Evolutionary conservation across 2,888 invertebrate genomes (phyloP), one percentile per base, ranked within the genome.

Genomic region (Pocota personata): DNA sequence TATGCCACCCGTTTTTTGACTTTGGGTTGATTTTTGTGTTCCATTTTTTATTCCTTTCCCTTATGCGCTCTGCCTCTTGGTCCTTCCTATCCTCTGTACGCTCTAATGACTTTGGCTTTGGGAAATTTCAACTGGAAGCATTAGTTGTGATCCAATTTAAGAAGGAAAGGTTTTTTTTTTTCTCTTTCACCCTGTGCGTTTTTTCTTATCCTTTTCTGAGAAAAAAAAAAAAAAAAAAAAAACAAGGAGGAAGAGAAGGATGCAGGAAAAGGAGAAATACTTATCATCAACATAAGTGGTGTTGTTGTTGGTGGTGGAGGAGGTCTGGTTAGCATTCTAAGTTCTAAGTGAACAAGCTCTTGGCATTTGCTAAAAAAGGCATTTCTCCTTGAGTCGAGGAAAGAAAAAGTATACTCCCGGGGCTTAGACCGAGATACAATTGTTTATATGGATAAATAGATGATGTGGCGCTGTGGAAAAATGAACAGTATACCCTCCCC

Each of bases 111-210:
- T 83, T 73, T 73, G 78, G 83, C 78, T 83, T 83, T 83, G 67
- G 78, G 62, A 78, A 78, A 73, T 78, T 78, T 73, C 67, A 78
- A 78, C 73, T 78, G 83, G 67, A 83, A 73, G 78, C 78, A 83
- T 83, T 83, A 78, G 78, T 83, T 78, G 83, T 83, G 78, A 83
- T 83, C 83, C 83, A 78, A 83, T 83, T 83, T 78, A 67, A 78
- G 78, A 78, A 72, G 72, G 72, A 83, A 83, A 55, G 60, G 43
- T 40, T 64, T 66, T 32, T 62, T 60, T 48, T 37, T 24, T 43
- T 24, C 50, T 48, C 24, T 48, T 35, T 24, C 50, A 55, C n/a
- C 60, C 14, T 40, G 27, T 62, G 40, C 40, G 30, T 60, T 58
- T 48, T 21, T 58, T 35, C 21, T 48, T 58, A 67, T 77, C 66